Percentiles rank a stretch among this genome's conserved stretches.
phyloP scores from a whole-genome alignment of 2,797 vertebrate genomes.

The Propithecus deckenii region DNA sequence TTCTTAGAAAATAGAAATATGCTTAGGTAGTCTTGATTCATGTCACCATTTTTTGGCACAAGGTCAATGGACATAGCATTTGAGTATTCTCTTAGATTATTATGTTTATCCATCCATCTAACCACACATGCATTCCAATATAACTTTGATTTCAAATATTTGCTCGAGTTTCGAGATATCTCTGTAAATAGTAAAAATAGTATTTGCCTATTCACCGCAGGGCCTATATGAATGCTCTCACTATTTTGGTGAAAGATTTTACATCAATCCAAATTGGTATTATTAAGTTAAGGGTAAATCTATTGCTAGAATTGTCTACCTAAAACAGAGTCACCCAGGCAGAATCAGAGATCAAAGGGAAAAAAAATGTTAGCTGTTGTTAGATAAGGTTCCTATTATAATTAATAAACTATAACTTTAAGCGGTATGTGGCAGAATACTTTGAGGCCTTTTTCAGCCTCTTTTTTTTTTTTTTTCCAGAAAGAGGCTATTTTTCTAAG shows the following conservation, averaged over 20 bases:
- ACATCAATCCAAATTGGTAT: not conserved
- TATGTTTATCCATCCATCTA: not conserved
- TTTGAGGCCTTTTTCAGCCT: not conserved
- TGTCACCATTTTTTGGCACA: not conserved
- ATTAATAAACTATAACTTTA: not conserved
- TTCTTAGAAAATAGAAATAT: slow-evolving; percentile 18
- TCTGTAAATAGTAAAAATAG: not conserved
- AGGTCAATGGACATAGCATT: not conserved
- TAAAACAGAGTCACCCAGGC: not conserved
- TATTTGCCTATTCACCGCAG: not conserved
- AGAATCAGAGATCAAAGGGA: not conserved
- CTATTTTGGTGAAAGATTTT: not conserved
- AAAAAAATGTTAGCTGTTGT: not conserved
- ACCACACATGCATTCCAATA: not conserved
- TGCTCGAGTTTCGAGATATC: not conserved
- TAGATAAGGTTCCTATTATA: not conserved
- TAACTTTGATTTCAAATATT: not conserved
- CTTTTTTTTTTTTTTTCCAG: not conserved
- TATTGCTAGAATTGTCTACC: not conserved
- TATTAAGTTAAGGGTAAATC: not conserved
- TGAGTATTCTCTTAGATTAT: not conserved
- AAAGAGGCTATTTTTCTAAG: not conserved
- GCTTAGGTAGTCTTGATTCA: not conserved
- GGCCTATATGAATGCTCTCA: not conserved
- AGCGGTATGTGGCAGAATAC: not conserved